A percentile compares a stretch with the other conserved stretches of the same genome.
These are phyloP conservation scores for Sisyra terminalis DNA, from an alignment of 2,888 invertebrate species.

Conservation along the genomic window DNA sequence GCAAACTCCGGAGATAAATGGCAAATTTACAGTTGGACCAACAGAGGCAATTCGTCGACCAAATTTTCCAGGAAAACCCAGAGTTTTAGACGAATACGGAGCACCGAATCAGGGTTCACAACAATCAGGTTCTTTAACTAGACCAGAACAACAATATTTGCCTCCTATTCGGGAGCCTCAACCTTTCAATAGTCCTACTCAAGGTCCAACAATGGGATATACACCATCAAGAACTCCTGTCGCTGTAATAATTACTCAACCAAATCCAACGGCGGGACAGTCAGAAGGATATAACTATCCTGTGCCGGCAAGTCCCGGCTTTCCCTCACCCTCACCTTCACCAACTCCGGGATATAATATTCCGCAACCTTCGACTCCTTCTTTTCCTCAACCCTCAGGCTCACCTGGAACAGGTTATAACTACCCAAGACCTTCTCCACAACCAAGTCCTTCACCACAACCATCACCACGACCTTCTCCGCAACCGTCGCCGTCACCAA, in stretches of 20 bases:
- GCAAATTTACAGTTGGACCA: too few relatives aligned
- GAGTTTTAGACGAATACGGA: too few relatives aligned
- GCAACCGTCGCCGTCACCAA: neutral
- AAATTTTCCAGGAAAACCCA: too few relatives aligned
- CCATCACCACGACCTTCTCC: neutral
- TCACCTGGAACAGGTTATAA: neutral
- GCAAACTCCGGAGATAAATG: too few relatives aligned
- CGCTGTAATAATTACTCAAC: neutral
- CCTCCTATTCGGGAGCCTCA: neutral
- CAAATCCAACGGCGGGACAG: neutral
- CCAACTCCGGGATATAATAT: neutral
- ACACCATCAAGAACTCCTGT: neutral
- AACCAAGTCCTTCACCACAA: neutral
- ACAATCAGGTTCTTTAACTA: too few relatives aligned
- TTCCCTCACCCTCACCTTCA: neutral
- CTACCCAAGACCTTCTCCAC: constrained; percentile 1
- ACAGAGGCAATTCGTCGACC: too few relatives aligned
- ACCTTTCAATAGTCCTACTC: neutral
- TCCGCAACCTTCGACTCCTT: neutral
- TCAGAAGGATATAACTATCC: too few relatives aligned
- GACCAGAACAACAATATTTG: neutral
- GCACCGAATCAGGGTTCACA: too few relatives aligned
- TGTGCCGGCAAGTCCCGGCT: neutral
- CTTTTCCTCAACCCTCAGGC: too few relatives aligned
- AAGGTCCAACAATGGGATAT: neutral